These are phyloP conservation scores for Pteria penguin DNA, from an alignment of 2,888 invertebrate genomes.

Conservation along the genomic window DNA sequence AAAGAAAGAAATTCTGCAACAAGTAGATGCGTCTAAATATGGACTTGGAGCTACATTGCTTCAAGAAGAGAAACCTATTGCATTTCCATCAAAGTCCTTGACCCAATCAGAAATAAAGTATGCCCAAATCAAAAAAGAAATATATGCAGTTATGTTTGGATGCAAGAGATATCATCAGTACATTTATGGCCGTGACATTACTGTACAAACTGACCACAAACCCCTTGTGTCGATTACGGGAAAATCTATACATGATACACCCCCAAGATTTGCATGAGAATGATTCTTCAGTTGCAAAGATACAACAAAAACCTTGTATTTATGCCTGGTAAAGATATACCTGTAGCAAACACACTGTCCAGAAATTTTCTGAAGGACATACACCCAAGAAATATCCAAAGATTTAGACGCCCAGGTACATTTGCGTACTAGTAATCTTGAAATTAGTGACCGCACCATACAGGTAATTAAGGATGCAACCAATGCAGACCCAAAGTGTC, in stretches of 20 bases:
- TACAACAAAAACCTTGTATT: no score
- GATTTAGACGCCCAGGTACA: no score
- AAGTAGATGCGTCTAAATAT: slow-evolving; percentile 44
- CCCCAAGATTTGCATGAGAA: not conserved
- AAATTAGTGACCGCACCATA: slow-evolving; percentile 22
- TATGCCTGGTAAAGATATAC: slow-evolving; percentile 42
- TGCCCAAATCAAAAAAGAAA: slow-evolving; percentile 54
- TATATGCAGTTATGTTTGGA: slow-evolving; percentile 41
- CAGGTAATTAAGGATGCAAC: slow-evolving; percentile 43
- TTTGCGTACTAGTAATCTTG: no score
- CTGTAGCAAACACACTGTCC: slow-evolving; percentile 40
- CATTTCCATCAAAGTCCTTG: slow-evolving; percentile 42
- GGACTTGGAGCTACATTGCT: slow-evolving; percentile 36
- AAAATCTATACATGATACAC: slow-evolving; percentile 11
- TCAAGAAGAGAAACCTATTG: slow-evolving; percentile 37
- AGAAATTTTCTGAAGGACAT: slow-evolving; percentile 36
- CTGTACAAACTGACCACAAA: slow-evolving; percentile 47
- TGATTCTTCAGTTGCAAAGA: slow-evolving; percentile 2
- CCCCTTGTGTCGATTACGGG: slow-evolving; percentile 4
- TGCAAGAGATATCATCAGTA: slow-evolving; percentile 41
- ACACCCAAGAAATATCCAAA: no score
- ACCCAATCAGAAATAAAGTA: slow-evolving; percentile 40
- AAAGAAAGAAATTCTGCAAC: slow-evolving; percentile 11
- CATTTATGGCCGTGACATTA: slow-evolving; percentile 40
- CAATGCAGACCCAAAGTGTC: slow-evolving; percentile 30